Base-by-base conservation (phyloP, 2,113 vertebrate species). In the Oxyruncus cristatus region DNA sequence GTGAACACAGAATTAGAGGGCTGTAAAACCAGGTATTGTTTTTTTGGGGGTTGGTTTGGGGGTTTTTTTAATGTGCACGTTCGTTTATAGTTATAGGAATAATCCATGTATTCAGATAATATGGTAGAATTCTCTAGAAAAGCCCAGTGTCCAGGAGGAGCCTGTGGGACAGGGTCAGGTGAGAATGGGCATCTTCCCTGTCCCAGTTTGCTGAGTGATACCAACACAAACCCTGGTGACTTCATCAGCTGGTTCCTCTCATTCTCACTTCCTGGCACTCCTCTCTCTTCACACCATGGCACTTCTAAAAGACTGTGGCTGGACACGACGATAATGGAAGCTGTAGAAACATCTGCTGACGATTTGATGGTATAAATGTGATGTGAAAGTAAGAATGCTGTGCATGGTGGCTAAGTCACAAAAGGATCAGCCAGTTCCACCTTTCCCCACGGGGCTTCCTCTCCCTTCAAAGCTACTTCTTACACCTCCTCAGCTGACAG, bases 1-100 rank as follows among this genome's bases (percentile, higher is more conserved):
- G 18, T 5, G 53, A 53, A 88, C 66, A 47, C 28, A 53, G 81
- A 89, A 65, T 30, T 65, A 68, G n/a, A 17, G 39, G 33, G 23
- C 41, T 85, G 28, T 42, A 72, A 94, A 91, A 93, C 72, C 8
- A 65, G 8, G 3, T 18, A 9, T 2, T 3, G 6, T 8, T 22
- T 8, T 49, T 49, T 24, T 10, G 56, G 33, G 33, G 8, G 12
- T 33, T 20, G 11, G 19, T 33, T n/a, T 56, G 7, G 26, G 39
- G 39, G 4, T 2, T 59, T 7, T 19, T 27, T 42, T 12, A 28
- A 89, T 49, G 52, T 47, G 14, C 53, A 32, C 0, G 0, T 66
- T 41, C 35, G 11, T 70, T 92, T 47, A 55, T 12, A 61, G 32
- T 35, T 67, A 46, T 2, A 76, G 41, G 41, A 92, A 49, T 50